A percentile compares a stretch with the other conserved stretches of the same genome.
Evolutionary conservation across 2,113 vertebrate genomes (phyloP).

Genomic region (Bufo gargarizans): DNA sequence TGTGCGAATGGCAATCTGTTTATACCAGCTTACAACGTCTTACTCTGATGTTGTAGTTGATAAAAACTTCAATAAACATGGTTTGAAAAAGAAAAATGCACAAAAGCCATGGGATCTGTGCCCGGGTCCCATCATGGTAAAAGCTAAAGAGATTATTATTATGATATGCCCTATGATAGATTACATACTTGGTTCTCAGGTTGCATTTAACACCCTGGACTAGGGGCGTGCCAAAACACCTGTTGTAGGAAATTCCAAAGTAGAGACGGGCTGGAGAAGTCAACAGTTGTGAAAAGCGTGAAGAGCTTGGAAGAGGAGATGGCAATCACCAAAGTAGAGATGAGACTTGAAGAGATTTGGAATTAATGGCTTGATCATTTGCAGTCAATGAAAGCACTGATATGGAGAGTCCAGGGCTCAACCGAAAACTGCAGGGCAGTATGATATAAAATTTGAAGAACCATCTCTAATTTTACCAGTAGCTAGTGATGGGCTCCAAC

Average conservation of each 20-base stretch:
- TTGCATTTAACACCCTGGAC: neutral
- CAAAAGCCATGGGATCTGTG: too few relatives aligned
- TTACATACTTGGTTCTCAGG: neutral
- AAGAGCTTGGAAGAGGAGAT: neutral
- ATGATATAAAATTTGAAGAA: too few relatives aligned
- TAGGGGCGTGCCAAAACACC: neutral
- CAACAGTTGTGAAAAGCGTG: neutral
- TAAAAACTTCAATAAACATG: too few relatives aligned
- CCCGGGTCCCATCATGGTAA: neutral
- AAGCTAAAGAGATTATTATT: neutral
- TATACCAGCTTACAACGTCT: too few relatives aligned
- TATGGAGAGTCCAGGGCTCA: neutral
- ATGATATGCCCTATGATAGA: neutral
- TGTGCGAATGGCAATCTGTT: too few relatives aligned
- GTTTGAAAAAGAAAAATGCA: too few relatives aligned
- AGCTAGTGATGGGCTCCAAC: neutral
- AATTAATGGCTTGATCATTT: too few relatives aligned
- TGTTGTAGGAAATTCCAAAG: too few relatives aligned
- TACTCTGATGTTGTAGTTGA: too few relatives aligned
- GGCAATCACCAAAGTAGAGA: neutral
- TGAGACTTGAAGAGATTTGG: neutral
- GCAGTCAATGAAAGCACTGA: too few relatives aligned
- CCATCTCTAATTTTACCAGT: neutral
- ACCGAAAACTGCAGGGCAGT: too few relatives aligned
- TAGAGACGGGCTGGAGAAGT: neutral